These are phyloP conservation scores for Eupithecia subfuscata DNA, from an alignment of 2,888 invertebrate species.

Conservation along the genomic window DNA sequence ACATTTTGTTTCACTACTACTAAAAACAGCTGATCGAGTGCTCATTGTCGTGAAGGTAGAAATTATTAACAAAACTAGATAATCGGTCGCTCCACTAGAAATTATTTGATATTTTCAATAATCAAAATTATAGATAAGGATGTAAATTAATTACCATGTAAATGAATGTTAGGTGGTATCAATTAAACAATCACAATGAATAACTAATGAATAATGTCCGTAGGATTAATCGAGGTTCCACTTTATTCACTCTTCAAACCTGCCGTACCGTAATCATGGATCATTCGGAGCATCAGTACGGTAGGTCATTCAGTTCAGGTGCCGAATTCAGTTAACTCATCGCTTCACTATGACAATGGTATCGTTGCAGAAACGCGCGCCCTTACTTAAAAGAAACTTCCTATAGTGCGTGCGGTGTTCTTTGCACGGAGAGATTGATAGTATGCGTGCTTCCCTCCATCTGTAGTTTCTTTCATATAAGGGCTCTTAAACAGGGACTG, in stretches of 20 bases:
- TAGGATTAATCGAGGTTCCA: neutral
- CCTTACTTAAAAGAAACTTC: too few species aligned
- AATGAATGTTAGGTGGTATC: neutral
- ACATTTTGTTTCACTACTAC: too few species aligned
- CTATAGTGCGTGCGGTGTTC: too few species aligned
- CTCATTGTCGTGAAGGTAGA: neutral
- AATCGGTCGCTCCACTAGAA: neutral
- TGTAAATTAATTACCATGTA: neutral
- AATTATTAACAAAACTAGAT: neutral
- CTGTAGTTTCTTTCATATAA: too few species aligned
- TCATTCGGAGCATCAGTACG: neutral
- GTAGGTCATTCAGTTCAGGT: neutral
- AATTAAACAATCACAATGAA: neutral
- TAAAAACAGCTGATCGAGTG: neutral
- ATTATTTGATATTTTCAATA: neutral
- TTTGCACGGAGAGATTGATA: too few species aligned
- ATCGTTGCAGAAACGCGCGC: too few species aligned
- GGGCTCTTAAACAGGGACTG: too few species aligned
- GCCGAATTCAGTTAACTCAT: too few species aligned
- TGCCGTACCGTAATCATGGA: neutral
- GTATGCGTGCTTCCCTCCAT: too few species aligned
- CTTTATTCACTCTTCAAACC: neutral
- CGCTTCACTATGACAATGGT: too few species aligned
- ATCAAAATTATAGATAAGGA: neutral
- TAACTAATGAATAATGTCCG: neutral